Conservation (phyloP, 1,140 invertebrate genomes). For the Bombus huntii region DNA sequence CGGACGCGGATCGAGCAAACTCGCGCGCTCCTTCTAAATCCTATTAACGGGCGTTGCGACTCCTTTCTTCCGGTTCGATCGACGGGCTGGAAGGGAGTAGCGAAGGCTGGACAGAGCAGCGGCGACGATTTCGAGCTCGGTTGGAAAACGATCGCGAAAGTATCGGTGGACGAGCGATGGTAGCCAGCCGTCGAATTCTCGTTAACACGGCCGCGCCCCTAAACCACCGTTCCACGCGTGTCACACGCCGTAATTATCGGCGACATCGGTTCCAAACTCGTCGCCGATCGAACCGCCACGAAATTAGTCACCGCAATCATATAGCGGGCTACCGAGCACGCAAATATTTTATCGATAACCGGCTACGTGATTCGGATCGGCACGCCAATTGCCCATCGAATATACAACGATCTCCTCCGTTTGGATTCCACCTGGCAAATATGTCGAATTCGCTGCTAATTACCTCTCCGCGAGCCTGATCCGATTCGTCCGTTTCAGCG, state of each 20-base stretch:
- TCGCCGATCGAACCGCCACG: not conserved
- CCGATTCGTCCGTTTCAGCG: not conserved
- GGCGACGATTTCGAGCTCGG: too few species aligned
- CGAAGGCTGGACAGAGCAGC: rapidly evolving
- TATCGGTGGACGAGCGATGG: not conserved
- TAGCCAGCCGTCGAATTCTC: not conserved
- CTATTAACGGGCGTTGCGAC: too few species aligned
- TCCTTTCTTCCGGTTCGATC: too few species aligned
- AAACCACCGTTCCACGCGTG: not conserved
- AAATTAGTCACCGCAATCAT: slow-evolving; percentile 14
- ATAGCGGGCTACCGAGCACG: not conserved
- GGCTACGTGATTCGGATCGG: not conserved
- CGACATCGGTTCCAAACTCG: not conserved
- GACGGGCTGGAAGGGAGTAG: rapidly evolving
- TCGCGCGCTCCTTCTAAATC: not conserved
- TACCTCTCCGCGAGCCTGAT: not conserved
- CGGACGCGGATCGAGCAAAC: not conserved
- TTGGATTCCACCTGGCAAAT: slow-evolving; percentile 31
- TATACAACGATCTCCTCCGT: slow-evolving; percentile 10
- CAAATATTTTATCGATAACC: slow-evolving; percentile 22
- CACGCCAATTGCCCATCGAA: not conserved
- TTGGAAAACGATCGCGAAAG: not conserved
- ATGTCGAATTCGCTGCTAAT: slow-evolving; percentile 26
- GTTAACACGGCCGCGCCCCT: not conserved
- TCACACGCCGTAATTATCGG: not conserved